Base-by-base conservation (phyloP, 1,140 invertebrate species). In the Halyomorpha halys region DNA sequence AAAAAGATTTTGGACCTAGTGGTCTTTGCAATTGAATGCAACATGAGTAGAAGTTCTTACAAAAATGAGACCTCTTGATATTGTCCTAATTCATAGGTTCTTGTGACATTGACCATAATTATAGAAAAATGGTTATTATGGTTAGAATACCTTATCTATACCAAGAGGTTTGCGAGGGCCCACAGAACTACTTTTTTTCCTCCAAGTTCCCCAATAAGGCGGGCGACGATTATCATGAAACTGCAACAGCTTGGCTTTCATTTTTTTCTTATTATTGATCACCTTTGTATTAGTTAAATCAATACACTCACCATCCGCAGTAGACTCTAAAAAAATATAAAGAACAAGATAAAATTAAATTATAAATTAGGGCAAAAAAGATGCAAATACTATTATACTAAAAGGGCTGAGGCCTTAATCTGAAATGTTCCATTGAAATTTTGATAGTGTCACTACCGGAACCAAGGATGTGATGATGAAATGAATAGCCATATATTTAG, bases 161-260 rank as follows among this genome's bases (percentile, higher is more conserved):
- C 75, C 81, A 72, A 95, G 90, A 14, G 95, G 96, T 65, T 77
- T 83, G 56, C 90, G 80, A 1, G 89, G 79, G 30, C 73, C 84
- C 23, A 98, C 78, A 25, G 65, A 67, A 15, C 71, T 67, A 68
- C 87, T 89, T 67, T 80, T 85, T 72, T 96, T 96, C 25, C 89
- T 81, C 93, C 94, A 98, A 0, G 95, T 98, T 25, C 97, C 97
- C 81, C 90, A 97, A 76, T 96, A 99, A 0, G 97, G 86, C 16
- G 96, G 97, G 59, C 96, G 78, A 62, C 85, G 82, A 76, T 98
- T 98, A 72, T 96, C 93, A 70, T 84, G 79, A 74, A 99, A 99
- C 69, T 89, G 83, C 2, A 97, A 75, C 16, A 95, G 78, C 77
- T 98, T 98, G 0, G 86, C 83, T 21, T 84, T 82, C 78, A 60